Base-by-base conservation (phyloP, 2,888 invertebrate species). In the Athetis lepigone region DNA sequence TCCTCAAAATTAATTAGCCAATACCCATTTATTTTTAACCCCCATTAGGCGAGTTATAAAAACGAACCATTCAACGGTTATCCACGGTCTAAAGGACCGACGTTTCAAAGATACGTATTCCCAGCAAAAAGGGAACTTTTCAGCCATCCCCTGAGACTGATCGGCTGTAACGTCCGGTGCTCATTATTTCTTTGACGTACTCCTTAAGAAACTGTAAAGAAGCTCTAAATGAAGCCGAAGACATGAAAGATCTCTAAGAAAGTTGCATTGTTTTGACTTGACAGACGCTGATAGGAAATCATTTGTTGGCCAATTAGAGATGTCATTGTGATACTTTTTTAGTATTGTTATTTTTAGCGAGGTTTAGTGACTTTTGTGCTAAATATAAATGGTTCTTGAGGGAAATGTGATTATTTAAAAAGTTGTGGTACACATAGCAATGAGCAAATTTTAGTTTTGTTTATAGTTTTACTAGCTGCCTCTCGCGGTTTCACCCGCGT, bases 161-260 rank as follows among this genome's bases (percentile, higher is more conserved):
- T 84, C 82, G 78, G 59, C 82, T 75, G 83, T 81, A 80, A 85
- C 82, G 80, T 80, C 82, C 85, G 82, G 64, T 76, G 75, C 83
- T 88, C 84, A 85, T 88, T 88, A 88, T 88, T 87, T 86, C 87
- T 86, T 88, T 84, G 85, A 84, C 79, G 69, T 77, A 70, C 66
- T 49, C 70, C 73, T 80, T 81, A 81, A 81, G 78, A n/a, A n/a
- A n/a, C n/a, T n/a, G n/a, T n/a, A n/a, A n/a, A 74, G 73, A 81
- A 77, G 78, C 73, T 80, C 78, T 81, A 79, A 83, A 82, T 84
- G 82, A 85, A 83, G 71, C 70, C 74, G 60, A 67, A 75, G n/a
- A 78, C 76, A 75, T 80, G 37, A 29, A 63, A 52, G 43, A 64
- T 64, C 21, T 63, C 52, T 4, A 13, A 64, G 73, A 73, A 81